Evolutionary conservation across 2,797 vertebrate genomes (phyloP), one percentile per base, ranked within the genome.

Genomic region (Jordanella pulchra): DNA sequence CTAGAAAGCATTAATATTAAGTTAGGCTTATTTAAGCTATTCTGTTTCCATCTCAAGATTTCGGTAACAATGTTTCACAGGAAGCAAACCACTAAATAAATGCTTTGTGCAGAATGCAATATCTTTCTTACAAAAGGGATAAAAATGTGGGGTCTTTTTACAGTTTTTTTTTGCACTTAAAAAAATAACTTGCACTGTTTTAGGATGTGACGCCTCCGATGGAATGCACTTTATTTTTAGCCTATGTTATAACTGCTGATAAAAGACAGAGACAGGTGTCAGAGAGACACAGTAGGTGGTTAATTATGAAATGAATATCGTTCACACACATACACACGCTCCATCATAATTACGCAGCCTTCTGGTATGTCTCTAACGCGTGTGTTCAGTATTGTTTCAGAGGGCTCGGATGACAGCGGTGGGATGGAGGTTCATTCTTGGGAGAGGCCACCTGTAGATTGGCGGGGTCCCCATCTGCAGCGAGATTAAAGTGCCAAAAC

Each of bases 401-500:
- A 67, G 87, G 91, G 89, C 72, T 90, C 86, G 21, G 42, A 83
- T 89, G 84, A 89, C 88, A 74, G 83, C 47, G 85, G 82, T 80
- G 88, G 84, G 88, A 89, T 71, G 85, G 80, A 77, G 80, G 88
- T 90, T 91, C 71, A 75, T 85, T 81, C 85, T 35, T 86, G 84
- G 76, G 55, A 88, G 87, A 77, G 75, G 76, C 92, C 93, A 94
- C 93, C 94, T 94, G 94, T 94, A 93, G 93, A 89, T 93, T 83
- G 60, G 86, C 81, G 56, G 80, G 87, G 86, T 81, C 88, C 86
- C 90, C 91, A 89, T 93, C 90, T 93, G 93, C 76, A 73, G 84
- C 78, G 81, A 92, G 90, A 92, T 84, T 81, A 90, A 81, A 86
- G 83, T 84, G 82, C 44, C 72, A 73, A 73, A 67, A 69, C 17